Evolutionary conservation across 2,113 vertebrate genomes (phyloP).

Genomic region (Perognathus longimembris): DNA sequence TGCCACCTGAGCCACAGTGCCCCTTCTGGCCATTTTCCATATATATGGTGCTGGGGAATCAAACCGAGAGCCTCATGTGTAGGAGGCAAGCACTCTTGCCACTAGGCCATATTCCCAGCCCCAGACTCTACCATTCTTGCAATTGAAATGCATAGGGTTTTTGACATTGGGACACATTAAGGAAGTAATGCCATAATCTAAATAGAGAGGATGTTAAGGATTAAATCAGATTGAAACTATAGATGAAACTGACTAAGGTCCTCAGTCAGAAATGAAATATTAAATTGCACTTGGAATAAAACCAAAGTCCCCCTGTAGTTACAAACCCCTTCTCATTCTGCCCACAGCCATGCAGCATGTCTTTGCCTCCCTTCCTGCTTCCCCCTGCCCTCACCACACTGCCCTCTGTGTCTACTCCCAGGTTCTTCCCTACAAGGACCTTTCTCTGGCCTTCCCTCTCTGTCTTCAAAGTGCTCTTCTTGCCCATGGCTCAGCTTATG

Average conservation of each 20-base stretch:
- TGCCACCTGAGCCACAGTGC: no score
- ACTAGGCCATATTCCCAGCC: no score
- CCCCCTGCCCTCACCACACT: fast-evolving
- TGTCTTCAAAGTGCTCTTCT: not conserved
- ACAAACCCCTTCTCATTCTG: not conserved
- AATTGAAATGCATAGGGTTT: not conserved
- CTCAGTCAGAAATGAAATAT: not conserved
- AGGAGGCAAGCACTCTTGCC: no score
- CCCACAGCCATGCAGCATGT: fast-evolving
- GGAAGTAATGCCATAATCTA: not conserved
- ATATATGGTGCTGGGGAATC: no score
- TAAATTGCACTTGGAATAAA: not conserved
- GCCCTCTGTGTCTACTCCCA: not conserved
- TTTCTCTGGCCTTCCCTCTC: not conserved
- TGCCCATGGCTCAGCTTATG: not conserved
- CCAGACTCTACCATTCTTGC: not conserved
- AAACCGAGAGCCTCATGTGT: no score
- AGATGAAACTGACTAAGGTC: not conserved
- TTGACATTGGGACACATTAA: not conserved
- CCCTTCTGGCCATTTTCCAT: no score
- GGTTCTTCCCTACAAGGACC: not conserved
- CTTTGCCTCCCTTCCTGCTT: not conserved
- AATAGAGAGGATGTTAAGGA: not conserved
- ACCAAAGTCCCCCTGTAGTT: not conserved
- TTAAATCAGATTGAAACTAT: not conserved